Evolutionary conservation across 1,140 invertebrate genomes (phyloP).

Genomic region (Plutomurus gul): DNA sequence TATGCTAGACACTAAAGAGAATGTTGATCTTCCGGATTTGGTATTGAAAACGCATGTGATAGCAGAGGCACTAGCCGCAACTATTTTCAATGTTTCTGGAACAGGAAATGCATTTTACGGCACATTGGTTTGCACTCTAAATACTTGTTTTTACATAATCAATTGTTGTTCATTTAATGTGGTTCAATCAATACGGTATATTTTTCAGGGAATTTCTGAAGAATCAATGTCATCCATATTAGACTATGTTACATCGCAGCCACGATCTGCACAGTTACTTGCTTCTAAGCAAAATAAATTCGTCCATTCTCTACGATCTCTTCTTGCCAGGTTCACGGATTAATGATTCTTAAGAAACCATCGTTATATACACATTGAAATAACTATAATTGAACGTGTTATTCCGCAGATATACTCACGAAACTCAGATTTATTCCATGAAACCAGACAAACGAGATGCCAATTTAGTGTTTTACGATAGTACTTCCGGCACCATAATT

Average conservation of each 20-base stretch:
- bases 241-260: constrained; percentile 71
- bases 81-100: constrained; percentile 80
- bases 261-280: constrained; percentile 74
- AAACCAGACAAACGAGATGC: constrained; percentile 83
- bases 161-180: constrained; percentile 11
- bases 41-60: constrained; percentile 74
- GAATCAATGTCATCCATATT: constrained; percentile 74
- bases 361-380: background rate
- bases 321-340: constrained; percentile 50
- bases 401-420: constrained; percentile 70
- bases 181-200: constrained; percentile 36
- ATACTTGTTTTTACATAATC: background rate
- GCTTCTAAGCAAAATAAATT: constrained; percentile 69
- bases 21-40: constrained; percentile 67
- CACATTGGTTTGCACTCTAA: constrained; percentile 44
- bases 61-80: constrained; percentile 80
- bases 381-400: too few species aligned
- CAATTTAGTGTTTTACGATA: constrained; percentile 89
- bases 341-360: background rate
- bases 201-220: constrained; percentile 70
- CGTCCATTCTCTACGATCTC: constrained; percentile 69
- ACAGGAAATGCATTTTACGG: constrained; percentile 54
- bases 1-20: constrained; percentile 67
- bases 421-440: constrained; percentile 71
- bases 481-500: constrained; percentile 75